Conservation (phyloP, 1,140 invertebrate species). For the Vollenhovia emeryi region DNA sequence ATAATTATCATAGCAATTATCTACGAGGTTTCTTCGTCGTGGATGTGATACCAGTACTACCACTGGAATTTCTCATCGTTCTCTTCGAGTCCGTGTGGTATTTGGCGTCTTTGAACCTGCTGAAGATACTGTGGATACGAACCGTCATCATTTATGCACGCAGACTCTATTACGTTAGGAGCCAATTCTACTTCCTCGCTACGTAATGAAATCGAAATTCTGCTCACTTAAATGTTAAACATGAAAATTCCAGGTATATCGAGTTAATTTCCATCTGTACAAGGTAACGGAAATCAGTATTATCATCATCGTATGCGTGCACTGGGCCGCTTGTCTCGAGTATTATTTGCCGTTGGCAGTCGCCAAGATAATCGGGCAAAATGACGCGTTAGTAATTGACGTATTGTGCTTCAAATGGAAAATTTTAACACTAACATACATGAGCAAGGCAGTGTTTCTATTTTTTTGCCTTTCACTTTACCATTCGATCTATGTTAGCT, state of each 20-base stretch:
- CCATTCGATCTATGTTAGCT: not conserved
- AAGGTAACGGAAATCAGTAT: conserved; percentile 74
- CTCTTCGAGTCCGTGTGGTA: conserved; percentile 64
- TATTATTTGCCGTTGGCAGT: conserved; percentile 76
- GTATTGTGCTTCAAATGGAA: not conserved
- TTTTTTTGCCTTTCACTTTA: not conserved
- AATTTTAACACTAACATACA: not conserved
- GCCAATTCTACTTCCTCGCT: not conserved
- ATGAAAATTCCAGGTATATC: conserved; percentile 72
- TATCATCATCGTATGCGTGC: conserved; percentile 70
- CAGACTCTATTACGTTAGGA: conserved; percentile 73
- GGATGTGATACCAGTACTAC: conserved; percentile 74
- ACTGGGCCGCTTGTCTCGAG: conserved; percentile 80
- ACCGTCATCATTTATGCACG: conserved; percentile 72
- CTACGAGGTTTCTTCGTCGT: conserved; percentile 74
- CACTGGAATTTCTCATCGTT: conserved; percentile 70
- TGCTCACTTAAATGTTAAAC: not conserved
- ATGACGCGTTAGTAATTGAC: conserved; percentile 29
- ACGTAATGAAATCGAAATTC: not conserved
- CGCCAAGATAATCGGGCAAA: conserved; percentile 3
- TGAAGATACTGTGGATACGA: conserved; percentile 78
- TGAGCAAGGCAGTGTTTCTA: not conserved
- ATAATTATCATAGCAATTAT: conserved; percentile 73
- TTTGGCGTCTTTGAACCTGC: conserved; percentile 68
- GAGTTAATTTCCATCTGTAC: conserved; percentile 71